These are phyloP conservation scores for Neodiprion virginianus DNA, from an alignment of 1,140 invertebrate species.

Conservation along the genomic window DNA sequence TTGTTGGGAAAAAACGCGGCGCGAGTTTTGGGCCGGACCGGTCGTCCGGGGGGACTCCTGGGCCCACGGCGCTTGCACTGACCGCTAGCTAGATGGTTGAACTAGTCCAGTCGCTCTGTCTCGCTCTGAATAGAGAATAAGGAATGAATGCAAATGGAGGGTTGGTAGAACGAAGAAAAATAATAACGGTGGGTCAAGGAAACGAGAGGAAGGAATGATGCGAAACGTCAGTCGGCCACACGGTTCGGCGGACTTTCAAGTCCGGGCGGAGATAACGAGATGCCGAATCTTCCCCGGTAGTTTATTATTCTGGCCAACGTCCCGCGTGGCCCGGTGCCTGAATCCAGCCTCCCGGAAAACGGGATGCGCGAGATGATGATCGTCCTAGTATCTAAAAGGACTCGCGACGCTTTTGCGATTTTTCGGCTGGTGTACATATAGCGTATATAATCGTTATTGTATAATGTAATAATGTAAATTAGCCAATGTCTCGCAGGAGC, in stretches of 20 bases:
- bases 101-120: constrained; percentile 59
- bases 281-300: background rate
- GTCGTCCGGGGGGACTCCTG: constrained; percentile 51
- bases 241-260: constrained; percentile 11
- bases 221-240: constrained; percentile 23
- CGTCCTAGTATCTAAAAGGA: background rate
- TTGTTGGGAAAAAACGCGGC: constrained; percentile 15
- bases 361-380: background rate
- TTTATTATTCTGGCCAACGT: background rate
- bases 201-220: constrained; percentile 12
- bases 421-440: background rate
- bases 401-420: background rate
- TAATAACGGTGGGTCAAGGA: background rate
- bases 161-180: constrained; percentile 18
- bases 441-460: too few relatives aligned
- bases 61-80: constrained; percentile 59
- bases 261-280: constrained; percentile 10
- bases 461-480: too few relatives aligned
- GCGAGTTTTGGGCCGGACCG: constrained; percentile 42
- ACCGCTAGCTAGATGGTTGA: constrained; percentile 60
- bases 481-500: too few relatives aligned
- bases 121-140: constrained; percentile 33
- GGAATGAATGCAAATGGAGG: constrained; percentile 13
- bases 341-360: background rate
- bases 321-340: background rate